A percentile compares a stretch with the other conserved stretches of the same genome.
Conservation (phyloP, 2,888 invertebrate genomes). For the Chrysotoxum bicinctum region DNA sequence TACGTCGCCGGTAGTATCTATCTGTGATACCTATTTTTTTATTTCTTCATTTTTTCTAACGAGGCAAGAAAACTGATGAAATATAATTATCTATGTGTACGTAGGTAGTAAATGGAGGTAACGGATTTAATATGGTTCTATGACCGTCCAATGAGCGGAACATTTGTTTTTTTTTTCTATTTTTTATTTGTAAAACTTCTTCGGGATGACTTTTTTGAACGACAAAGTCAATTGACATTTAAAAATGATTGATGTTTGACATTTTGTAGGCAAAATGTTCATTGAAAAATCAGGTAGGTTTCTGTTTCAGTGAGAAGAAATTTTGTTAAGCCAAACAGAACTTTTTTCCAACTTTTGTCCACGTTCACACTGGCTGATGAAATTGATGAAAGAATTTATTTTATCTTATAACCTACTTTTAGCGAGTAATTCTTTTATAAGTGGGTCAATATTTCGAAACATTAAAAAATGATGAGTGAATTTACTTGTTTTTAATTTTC, state of each 20-base stretch:
- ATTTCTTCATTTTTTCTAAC: neutral
- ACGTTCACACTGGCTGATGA: too few relatives aligned
- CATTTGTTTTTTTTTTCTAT: neutral
- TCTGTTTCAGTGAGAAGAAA: too few relatives aligned
- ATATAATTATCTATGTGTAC: neutral
- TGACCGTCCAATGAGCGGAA: constrained; percentile 40
- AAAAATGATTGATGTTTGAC: neutral
- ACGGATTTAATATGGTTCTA: constrained; percentile 40
- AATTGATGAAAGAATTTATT: too few relatives aligned
- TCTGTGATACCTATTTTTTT: constrained; percentile 1
- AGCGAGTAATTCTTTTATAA: too few relatives aligned
- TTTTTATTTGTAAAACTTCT: neutral
- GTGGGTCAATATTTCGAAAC: too few relatives aligned
- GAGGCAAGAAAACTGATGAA: neutral
- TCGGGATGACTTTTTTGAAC: neutral
- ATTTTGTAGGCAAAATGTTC: constrained; percentile 17
- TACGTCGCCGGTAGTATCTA: neutral
- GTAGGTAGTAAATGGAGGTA: constrained; percentile 23
- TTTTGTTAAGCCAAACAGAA: too few relatives aligned
- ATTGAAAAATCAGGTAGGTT: too few relatives aligned
- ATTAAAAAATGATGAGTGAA: too few relatives aligned
- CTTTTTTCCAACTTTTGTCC: too few relatives aligned
- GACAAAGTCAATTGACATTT: neutral
- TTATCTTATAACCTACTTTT: too few relatives aligned
- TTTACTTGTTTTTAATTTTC: too few relatives aligned